phyloP scores from a whole-genome alignment of 2,113 vertebrate species.

The Eupsittula cactorum region DNA sequence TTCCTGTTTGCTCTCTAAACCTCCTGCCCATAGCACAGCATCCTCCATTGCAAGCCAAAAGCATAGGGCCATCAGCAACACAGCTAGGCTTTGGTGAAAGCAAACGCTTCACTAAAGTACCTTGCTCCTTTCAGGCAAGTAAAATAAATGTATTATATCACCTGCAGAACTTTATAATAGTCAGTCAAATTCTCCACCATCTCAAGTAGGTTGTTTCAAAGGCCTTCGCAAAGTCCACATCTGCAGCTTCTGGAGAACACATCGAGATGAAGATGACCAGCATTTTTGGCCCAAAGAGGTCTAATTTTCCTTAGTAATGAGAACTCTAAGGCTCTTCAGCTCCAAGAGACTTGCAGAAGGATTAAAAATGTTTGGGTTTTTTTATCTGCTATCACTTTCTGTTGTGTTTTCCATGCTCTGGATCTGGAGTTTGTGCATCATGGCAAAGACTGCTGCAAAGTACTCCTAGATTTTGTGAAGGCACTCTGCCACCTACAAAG shows the following conservation, averaged over 20 bases:
- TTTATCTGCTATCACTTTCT: conserved; percentile 20
- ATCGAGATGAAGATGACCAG: conserved; percentile 29
- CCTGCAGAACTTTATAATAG: neutral
- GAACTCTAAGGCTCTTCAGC: neutral
- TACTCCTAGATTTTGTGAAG: conserved; percentile 33
- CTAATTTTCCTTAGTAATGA: neutral
- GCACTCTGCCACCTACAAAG: conserved; percentile 38
- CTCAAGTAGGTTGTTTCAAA: neutral
- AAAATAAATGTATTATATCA: neutral
- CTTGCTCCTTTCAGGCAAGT: neutral
- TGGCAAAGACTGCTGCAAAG: conserved; percentile 24
- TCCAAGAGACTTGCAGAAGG: neutral
- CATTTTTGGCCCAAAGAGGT: conserved; percentile 16
- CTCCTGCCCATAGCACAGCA: conserved; percentile 33
- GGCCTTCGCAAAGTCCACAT: neutral
- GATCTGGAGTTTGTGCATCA: conserved; percentile 28
- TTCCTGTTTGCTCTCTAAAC: conserved; percentile 67
- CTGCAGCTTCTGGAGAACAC: conserved; percentile 49
- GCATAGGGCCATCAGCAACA: neutral
- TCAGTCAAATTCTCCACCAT: neutral
- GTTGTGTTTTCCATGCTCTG: conserved; percentile 7
- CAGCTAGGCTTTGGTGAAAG: neutral
- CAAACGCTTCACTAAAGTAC: neutral
- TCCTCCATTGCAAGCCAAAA: conserved; percentile 15
- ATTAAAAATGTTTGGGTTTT: rapidly evolving